These are phyloP conservation scores for Polypedilum vanderplanki DNA, from an alignment of 1,140 invertebrate species.

Conservation along the genomic window DNA sequence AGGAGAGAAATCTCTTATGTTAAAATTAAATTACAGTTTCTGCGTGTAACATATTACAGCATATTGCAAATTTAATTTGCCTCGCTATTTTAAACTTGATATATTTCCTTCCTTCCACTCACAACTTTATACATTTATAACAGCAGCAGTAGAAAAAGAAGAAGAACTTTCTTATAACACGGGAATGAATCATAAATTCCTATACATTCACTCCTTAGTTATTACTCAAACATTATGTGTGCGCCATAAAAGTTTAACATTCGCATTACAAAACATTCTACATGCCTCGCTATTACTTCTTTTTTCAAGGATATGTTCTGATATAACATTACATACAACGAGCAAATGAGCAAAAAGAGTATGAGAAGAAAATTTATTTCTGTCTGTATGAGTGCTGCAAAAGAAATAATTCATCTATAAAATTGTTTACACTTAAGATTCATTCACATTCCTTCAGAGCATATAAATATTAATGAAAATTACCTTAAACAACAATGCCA, in stretches of 20 bases:
- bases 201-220: conserved; percentile 12
- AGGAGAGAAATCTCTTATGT: no score
- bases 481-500: no score
- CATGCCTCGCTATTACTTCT: not conserved
- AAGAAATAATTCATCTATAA: conserved; percentile 8
- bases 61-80: no score
- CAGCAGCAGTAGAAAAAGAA: no score
- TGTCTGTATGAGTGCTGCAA: not conserved
- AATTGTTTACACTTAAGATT: not conserved
- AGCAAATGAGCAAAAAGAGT: not conserved
- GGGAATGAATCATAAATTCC: conserved; percentile 1
- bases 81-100: no score
- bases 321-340: not conserved
- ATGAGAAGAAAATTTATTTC: not conserved
- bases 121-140: no score
- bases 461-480: no score
- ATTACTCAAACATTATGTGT: conserved; percentile 18
- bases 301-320: no score
- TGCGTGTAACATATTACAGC: no score
- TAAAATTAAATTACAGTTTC: no score
- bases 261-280: not conserved
- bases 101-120: no score
- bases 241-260: conserved; percentile 12
- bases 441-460: not conserved
- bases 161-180: no score